A percentile compares a stretch with the other conserved stretches of the same genome.
These are phyloP conservation scores for Sebastes steindachneri DNA, from an alignment of 2,797 vertebrate species.

Conservation along the genomic window DNA sequence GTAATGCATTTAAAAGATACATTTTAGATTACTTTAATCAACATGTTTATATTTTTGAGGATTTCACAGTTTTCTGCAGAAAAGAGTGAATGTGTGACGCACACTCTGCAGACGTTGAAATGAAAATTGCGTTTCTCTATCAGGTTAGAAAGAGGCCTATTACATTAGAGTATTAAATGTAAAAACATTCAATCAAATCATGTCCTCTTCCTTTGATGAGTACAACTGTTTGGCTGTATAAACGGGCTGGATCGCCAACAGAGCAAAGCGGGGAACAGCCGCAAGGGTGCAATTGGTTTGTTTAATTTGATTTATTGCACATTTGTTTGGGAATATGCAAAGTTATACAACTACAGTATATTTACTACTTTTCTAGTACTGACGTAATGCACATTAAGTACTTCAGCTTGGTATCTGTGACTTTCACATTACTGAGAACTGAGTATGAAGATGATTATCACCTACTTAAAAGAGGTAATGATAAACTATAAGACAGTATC, in stretches of 20 bases:
- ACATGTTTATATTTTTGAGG: conserved; percentile 14
- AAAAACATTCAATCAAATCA: neutral
- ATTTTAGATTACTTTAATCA: conserved; percentile 27
- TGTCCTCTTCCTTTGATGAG: neutral
- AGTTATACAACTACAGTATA: neutral
- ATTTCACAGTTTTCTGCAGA: neutral
- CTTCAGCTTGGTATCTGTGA: neutral
- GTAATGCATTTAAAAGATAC: neutral
- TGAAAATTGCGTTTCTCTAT: conserved; percentile 7
- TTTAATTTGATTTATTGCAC: neutral
- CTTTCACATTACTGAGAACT: neutral
- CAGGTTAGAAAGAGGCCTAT: neutral
- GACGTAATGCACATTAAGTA: neutral
- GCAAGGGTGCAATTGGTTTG: neutral
- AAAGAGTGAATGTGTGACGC: neutral
- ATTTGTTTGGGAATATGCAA: neutral
- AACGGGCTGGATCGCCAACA: neutral
- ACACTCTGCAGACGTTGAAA: neutral
- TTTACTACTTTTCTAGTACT: neutral
- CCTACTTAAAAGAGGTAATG: neutral
- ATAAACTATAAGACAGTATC: neutral
- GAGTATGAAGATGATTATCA: neutral
- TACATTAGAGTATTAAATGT: neutral
- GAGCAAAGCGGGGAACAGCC: neutral
- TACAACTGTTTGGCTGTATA: neutral